phyloP scores from a whole-genome alignment of 2,888 invertebrate genomes.

The Parelbella ahira region DNA sequence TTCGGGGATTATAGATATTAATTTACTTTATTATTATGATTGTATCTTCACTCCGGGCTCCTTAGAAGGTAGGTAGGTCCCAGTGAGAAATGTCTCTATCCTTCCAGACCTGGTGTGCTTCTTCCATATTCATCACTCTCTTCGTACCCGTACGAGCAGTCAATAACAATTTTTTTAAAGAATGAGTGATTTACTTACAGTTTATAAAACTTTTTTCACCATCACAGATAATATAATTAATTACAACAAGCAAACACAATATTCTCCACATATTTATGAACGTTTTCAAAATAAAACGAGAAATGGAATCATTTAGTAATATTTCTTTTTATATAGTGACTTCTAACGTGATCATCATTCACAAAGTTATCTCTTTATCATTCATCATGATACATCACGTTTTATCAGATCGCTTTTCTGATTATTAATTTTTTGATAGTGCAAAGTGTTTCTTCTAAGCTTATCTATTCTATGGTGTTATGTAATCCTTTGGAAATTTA shows the following conservation, averaged over 20 bases:
- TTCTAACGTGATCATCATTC: constrained; percentile 7
- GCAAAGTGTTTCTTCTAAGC: not conserved
- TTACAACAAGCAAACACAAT: constrained; percentile 23
- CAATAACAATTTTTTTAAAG: no score
- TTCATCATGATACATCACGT: constrained; percentile 15
- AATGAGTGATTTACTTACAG: no score
- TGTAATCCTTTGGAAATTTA: no score
- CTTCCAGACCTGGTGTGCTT: no score
- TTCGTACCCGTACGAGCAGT: no score
- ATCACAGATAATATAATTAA: constrained; percentile 19
- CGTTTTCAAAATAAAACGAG: not conserved
- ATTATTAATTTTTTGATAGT: constrained; percentile 1
- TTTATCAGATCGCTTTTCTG: not conserved
- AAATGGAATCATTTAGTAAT: not conserved
- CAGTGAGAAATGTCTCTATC: no score
- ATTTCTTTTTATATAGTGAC: constrained; percentile 7
- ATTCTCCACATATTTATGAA: constrained; percentile 29
- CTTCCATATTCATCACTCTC: no score
- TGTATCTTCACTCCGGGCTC: no score
- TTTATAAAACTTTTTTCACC: constrained; percentile 31
- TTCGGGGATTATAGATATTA: no score
- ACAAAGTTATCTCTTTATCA: not conserved
- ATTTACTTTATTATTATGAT: no score
- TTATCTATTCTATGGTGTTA: constrained; percentile 1
- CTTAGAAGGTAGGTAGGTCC: no score